phyloP scores from a whole-genome alignment of 2,113 vertebrate species.

The Solenodon paradoxus region DNA sequence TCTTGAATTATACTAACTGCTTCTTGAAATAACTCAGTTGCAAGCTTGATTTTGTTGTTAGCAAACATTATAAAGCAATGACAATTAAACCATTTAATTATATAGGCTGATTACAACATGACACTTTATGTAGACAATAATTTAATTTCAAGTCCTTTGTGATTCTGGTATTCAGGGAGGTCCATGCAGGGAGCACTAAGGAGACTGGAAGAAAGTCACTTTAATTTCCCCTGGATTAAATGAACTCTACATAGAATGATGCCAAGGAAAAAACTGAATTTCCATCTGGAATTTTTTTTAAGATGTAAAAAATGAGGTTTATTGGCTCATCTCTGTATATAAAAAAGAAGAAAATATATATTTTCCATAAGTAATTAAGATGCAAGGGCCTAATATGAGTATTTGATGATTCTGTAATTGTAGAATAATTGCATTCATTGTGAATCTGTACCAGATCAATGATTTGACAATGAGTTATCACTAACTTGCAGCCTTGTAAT shows the following conservation, averaged over 20 bases:
- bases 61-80: neutral
- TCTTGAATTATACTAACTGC: neutral
- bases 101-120: neutral
- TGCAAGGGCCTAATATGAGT: neutral
- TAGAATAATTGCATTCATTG: neutral
- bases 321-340: neutral
- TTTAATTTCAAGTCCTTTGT: neutral
- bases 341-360: neutral
- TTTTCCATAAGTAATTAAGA: neutral
- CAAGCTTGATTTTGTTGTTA: neutral
- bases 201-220: neutral
- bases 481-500: neutral
- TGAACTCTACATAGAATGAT: neutral
- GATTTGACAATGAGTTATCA: neutral
- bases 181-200: accelerated
- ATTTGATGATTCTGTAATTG: neutral
- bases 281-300: neutral
- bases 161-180: neutral
- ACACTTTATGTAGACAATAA: neutral
- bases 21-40: neutral
- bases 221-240: neutral
- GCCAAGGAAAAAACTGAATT: neutral
- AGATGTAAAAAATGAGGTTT: neutral
- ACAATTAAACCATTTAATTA: neutral
- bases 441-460: neutral